Base-by-base conservation (phyloP, 2,888 invertebrate genomes). In the Thereva unica region DNA sequence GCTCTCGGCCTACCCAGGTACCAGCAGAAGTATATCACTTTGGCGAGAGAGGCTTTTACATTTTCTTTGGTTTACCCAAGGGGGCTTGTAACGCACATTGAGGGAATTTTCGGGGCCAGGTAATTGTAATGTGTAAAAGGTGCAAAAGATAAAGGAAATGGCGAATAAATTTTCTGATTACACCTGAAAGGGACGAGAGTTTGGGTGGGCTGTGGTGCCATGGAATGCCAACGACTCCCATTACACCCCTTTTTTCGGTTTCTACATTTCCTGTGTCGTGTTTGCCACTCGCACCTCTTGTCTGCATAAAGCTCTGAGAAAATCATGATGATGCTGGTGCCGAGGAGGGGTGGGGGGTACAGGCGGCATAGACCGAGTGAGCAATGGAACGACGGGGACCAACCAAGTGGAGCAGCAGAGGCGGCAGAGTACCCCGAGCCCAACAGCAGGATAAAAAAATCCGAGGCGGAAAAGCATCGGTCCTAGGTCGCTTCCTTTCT, bases 111-210 rank as follows among this genome's bases (percentile, higher is more conserved):
- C 12, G 23, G 61, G 61, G 41, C n/a, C 38, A 41, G 23, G 23
- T 61, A 50, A 50, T 61, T 61, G 61, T 61, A 61, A 61, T 61
- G 61, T 54, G 64, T 54, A 50, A 53, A 65, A 65, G 65, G 65
- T 65, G 65, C 47, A 47, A 61, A 65, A 49, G 65, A 65, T 65
- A 54, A 56, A 55, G 47, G 49, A 47, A 65, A 56, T 56, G 47
- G 54, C 49, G 47, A 54, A 65, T 65, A 55, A 65, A 65, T 65
- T 65, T 49, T 47, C 65, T 55, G 65, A 64, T 64, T 64, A 64
- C 55, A 50, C 55, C 12, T 38, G 34, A 50, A 41, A 40, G 37
- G 34, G 53, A 41, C 40, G 54, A 8, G 37, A 8, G 10, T n/a
- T 12, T n/a, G 10, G n/a, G 47, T 41, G 40, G 55, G 10, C 10